Evolutionary conservation across 2,797 vertebrate genomes (phyloP), one percentile per base, ranked within the genome.

Genomic region (Uromys caudimaculatus): DNA sequence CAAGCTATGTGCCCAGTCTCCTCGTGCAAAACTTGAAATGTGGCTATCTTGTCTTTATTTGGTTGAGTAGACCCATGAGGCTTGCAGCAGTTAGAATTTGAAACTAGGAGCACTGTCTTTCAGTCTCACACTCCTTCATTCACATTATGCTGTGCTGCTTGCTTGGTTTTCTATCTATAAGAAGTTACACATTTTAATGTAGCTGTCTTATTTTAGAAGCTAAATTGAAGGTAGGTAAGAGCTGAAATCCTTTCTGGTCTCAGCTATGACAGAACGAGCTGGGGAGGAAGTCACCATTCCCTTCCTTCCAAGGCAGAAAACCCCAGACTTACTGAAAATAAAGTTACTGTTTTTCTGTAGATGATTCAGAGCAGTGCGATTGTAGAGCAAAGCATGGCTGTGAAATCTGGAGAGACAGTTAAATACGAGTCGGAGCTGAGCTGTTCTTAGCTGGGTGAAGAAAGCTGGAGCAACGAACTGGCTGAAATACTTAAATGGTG

Each of bases 151-250:
- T 84, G 32, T 89, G 54, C 27, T 93, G 71, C 89, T 96, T 93
- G 38, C 75, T 93, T 92, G 73, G 54, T 94, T 90, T 90, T 96
- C 21, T 54, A 73, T 38, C 41, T 79, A 76, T 52, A 47, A 82
- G 81, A 76, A 93, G 64, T 71, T 94, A 75, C 82, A 21, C 52
- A 88, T 76, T 89, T 89, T 91, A 64, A 91, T 97, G 83, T 90
- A 96, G 75, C 35, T 79, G 11, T 94, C 38, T 91, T 92, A 81
- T 87, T 95, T 87, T 90, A 62, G 83, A 88, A 95, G 44, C 64
- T 84, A 79, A 79, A 62, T 6, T 69, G 50, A 93, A 69, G n/a
- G 9, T 29, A 95, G 50, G 56, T 90, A 71, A 79, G 73, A 95
- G 56, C 0, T 60, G 76, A 92, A 92, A 90, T 89, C 67, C 32